A percentile compares a stretch with the other conserved stretches of the same genome.
Evolutionary conservation across 2,888 invertebrate species (phyloP).

Genomic region (Acanthosepion esculentum): DNA sequence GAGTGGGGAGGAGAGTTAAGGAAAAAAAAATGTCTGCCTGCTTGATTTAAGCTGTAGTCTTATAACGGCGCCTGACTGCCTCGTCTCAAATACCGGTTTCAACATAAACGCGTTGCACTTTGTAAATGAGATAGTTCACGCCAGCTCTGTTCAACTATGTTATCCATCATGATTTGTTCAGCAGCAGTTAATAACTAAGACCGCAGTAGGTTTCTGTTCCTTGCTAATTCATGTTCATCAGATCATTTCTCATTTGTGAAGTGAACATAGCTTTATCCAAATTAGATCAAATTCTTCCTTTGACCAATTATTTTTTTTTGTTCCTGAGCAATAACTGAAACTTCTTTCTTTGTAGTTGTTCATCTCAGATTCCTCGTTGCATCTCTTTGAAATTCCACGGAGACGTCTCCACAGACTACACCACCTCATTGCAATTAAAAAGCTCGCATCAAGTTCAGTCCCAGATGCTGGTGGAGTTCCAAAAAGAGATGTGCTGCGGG

Average conservation of each 20-base stretch:
- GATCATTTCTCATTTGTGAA: neutral
- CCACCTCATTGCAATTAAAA: too few relatives aligned
- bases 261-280: neutral
- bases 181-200: neutral
- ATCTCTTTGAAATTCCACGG: too few relatives aligned
- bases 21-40: neutral
- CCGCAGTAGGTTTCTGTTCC: neutral
- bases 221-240: neutral
- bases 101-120: neutral
- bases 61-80: neutral
- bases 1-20: neutral
- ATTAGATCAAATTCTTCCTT: neutral
- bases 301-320: too few relatives aligned
- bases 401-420: too few relatives aligned
- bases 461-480: too few relatives aligned
- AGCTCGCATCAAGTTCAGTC: too few relatives aligned
- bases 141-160: neutral
- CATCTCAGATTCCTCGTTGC: too few relatives aligned
- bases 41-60: neutral
- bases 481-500: too few relatives aligned
- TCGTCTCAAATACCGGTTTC: conserved; percentile 33
- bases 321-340: too few relatives aligned
- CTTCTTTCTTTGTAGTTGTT: too few relatives aligned
- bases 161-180: neutral
- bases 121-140: neutral